Percentiles rank a stretch among this genome's conserved stretches.
These are phyloP conservation scores for Macrotis lagotis DNA, from an alignment of 2,113 vertebrate species.

Conservation along the genomic window DNA sequence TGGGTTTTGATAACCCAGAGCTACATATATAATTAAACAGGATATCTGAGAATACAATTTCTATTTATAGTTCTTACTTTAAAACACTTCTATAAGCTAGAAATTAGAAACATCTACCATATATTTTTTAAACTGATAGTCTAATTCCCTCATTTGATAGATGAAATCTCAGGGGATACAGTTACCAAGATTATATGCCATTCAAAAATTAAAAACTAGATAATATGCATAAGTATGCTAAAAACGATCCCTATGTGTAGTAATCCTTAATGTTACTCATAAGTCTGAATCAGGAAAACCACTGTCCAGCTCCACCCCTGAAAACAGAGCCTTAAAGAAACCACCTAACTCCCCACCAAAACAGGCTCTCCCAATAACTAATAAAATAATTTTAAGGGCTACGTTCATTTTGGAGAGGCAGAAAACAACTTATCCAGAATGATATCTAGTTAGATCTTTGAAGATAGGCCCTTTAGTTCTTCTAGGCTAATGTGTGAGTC, in stretches of 20 bases:
- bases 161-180: background rate
- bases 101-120: background rate
- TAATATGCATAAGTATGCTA: background rate
- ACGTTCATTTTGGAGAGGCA: background rate
- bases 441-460: background rate
- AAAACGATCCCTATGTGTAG: background rate
- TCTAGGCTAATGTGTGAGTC: background rate
- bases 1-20: background rate
- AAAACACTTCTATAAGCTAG: background rate
- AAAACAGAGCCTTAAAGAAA: background rate
- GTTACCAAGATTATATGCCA: background rate
- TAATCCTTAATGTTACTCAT: background rate
- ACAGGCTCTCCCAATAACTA: background rate
- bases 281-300: background rate
- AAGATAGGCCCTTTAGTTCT: background rate
- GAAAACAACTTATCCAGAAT: background rate
- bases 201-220: background rate
- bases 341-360: background rate
- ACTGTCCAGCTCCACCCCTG: no score
- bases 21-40: background rate
- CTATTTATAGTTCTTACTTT: no score
- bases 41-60: background rate
- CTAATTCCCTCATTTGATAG: background rate
- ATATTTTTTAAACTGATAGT: background rate
- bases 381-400: background rate